phyloP scores from a whole-genome alignment of 2,888 invertebrate species.

The Eupeodes latifasciatus region DNA sequence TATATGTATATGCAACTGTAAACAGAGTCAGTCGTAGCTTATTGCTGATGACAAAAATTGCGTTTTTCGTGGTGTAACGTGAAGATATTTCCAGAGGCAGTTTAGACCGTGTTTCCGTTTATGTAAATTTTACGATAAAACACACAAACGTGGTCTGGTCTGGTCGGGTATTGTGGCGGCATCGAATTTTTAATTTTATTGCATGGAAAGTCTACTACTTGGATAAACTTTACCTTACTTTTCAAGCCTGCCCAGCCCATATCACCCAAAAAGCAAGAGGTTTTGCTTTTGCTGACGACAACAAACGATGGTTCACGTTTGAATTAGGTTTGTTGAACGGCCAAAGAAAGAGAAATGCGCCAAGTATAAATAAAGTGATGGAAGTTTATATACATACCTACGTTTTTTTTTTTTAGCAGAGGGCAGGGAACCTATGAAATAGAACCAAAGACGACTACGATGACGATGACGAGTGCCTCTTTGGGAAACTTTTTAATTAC shows the following conservation, averaged over 20 bases:
- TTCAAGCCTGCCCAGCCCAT: neutral
- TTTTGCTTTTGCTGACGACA: neutral
- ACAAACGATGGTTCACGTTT: neutral
- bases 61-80: conserved; percentile 50
- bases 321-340: conserved; percentile 17
- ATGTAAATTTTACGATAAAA: conserved; percentile 58
- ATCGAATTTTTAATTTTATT: conserved; percentile 52
- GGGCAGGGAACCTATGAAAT: neutral
- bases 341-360: conserved; percentile 54
- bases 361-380: conserved; percentile 32
- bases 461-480: conserved; percentile 27
- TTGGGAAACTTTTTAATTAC: conserved; percentile 59
- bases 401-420: no score
- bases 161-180: conserved; percentile 38
- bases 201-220: conserved; percentile 16
- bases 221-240: neutral
- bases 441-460: neutral
- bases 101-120: conserved; percentile 64
- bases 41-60: conserved; percentile 44
- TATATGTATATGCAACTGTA: neutral
- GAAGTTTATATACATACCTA: conserved; percentile 5
- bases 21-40: neutral
- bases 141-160: conserved; percentile 59
- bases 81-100: conserved; percentile 56
- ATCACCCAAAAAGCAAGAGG: neutral